These are phyloP conservation scores for Lampris megalopsis DNA, from an alignment of 2,113 vertebrate genomes.

Conservation along the genomic window DNA sequence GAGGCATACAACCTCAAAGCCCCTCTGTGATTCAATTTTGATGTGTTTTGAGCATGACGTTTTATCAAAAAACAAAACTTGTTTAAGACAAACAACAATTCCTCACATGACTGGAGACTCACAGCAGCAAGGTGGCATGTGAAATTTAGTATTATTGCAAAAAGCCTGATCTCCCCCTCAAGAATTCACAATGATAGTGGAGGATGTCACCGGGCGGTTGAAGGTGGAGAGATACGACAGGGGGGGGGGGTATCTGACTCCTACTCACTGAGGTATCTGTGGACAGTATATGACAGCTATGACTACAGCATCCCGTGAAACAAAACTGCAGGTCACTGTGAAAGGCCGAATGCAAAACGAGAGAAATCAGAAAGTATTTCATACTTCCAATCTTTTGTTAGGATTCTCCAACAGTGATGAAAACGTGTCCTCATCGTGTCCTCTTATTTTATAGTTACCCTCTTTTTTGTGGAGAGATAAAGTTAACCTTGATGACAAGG, in stretches of 20 bases:
- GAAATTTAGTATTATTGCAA: slow-evolving; percentile 49
- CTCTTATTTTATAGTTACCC: too few species aligned
- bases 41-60: slow-evolving; percentile 12
- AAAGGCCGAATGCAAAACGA: too few species aligned
- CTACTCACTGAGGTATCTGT: neutral
- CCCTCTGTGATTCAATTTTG: slow-evolving; percentile 8
- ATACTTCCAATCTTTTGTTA: too few species aligned
- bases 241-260: slow-evolving; percentile 13
- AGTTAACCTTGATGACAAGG: too few species aligned
- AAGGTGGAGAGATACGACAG: neutral
- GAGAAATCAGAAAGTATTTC: too few species aligned
- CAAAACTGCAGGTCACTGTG: too few species aligned
- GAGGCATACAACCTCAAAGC: neutral
- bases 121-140: slow-evolving; percentile 37
- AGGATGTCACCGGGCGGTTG: slow-evolving; percentile 45
- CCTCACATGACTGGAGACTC: slow-evolving; percentile 27
- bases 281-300: neutral
- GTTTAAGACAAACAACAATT: slow-evolving; percentile 44
- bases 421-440: too few species aligned
- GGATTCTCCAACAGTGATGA: too few species aligned
- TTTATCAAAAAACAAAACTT: slow-evolving; percentile 27
- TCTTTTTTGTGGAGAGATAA: too few species aligned
- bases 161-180: slow-evolving; percentile 30
- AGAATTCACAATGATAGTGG: slow-evolving; percentile 41
- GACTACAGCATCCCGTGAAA: neutral